A percentile compares a stretch with the other conserved stretches of the same genome.
Evolutionary conservation across 1,140 invertebrate species (phyloP).

Genomic region (Heliconius melpomene): DNA sequence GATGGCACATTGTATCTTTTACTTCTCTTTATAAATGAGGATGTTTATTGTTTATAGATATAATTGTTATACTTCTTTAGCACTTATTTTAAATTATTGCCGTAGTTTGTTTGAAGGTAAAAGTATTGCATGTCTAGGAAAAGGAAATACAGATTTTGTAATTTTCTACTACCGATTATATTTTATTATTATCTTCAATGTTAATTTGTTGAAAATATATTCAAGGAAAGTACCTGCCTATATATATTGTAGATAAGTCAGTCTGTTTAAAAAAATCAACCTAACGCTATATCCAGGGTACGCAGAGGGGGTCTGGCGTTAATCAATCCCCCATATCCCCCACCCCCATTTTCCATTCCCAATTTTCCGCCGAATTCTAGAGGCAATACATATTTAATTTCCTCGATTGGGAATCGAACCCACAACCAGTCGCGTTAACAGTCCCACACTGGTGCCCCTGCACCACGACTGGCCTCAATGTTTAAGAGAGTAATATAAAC

Average conservation of each 20-base stretch:
- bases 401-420: too few species aligned
- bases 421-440: too few species aligned
- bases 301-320: too few species aligned
- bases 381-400: too few species aligned
- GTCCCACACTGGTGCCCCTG: too few species aligned
- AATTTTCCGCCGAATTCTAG: too few species aligned
- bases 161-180: constrained; percentile 18
- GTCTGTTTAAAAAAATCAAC: background rate
- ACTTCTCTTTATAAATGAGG: background rate
- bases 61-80: background rate
- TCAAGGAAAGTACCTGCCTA: background rate
- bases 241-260: background rate
- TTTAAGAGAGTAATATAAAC: background rate
- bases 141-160: constrained; percentile 30
- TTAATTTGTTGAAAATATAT: constrained; percentile 6
- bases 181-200: constrained; percentile 24
- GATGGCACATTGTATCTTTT: background rate
- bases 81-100: constrained; percentile 7
- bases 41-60: background rate
- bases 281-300: too few species aligned
- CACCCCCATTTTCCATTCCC: too few species aligned
- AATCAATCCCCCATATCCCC: too few species aligned
- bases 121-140: constrained; percentile 36
- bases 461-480: background rate
- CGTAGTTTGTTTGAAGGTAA: constrained; percentile 23